These are phyloP conservation scores for Eupithecia insigniata DNA, from an alignment of 2,888 invertebrate genomes.

Conservation along the genomic window DNA sequence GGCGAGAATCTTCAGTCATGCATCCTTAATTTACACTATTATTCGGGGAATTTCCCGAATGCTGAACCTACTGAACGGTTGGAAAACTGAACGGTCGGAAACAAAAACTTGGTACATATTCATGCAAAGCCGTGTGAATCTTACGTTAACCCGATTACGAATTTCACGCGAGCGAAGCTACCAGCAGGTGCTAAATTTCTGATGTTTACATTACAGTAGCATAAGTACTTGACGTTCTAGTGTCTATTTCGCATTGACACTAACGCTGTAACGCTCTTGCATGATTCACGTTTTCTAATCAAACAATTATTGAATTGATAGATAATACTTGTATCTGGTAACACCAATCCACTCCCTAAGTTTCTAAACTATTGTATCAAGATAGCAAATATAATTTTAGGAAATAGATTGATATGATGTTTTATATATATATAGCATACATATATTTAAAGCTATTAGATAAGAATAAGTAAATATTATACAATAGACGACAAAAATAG, in stretches of 20 bases:
- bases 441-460: too few relatives aligned
- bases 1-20: too few relatives aligned
- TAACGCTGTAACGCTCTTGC: conserved; percentile 4
- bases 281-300: conserved; percentile 18
- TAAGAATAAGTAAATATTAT: too few relatives aligned
- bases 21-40: background rate
- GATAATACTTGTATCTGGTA: background rate
- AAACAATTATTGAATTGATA: conserved; percentile 6
- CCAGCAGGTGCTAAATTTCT: conserved; percentile 8
- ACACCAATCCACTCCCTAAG: background rate
- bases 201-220: conserved; percentile 21
- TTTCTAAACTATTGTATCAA: too few relatives aligned
- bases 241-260: conserved; percentile 22
- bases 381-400: too few relatives aligned
- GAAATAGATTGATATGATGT: too few relatives aligned
- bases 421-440: too few relatives aligned
- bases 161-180: conserved; percentile 1
- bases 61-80: background rate
- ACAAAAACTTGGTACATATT: background rate
- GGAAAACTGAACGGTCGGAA: background rate
- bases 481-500: too few relatives aligned
- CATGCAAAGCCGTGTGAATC: background rate
- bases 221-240: conserved; percentile 9
- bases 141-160: conserved; percentile 4
- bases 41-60: background rate